A percentile compares a stretch with the other conserved stretches of the same genome.
Conservation (phyloP, 2,113 vertebrate species). For the Theropithecus gelada region DNA sequence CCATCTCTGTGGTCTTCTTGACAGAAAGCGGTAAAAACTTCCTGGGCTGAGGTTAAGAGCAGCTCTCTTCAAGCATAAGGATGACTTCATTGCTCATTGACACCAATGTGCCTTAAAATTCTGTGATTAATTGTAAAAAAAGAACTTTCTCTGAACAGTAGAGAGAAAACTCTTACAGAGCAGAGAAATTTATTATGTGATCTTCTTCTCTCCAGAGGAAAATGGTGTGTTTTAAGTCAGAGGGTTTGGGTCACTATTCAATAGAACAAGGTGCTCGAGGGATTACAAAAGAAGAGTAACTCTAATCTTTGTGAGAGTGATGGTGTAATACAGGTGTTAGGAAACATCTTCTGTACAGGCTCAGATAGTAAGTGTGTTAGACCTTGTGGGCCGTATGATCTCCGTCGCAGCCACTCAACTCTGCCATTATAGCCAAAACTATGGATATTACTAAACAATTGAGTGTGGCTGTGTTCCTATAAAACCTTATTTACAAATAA, state of each 20-base stretch:
- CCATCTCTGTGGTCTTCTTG: neutral
- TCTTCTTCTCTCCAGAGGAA: slow-evolving; percentile 9
- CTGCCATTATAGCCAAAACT: neutral
- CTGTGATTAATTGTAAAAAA: slow-evolving; percentile 19
- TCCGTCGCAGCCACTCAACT: neutral
- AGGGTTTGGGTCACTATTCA: neutral
- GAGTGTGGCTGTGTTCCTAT: neutral
- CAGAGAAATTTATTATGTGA: slow-evolving; percentile 42
- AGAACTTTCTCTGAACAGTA: neutral
- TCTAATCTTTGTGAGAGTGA: neutral
- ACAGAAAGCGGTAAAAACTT: neutral
- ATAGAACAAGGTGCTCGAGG: neutral
- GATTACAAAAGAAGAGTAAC: neutral
- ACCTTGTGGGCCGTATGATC: neutral
- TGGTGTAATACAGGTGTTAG: neutral
- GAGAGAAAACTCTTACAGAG: neutral
- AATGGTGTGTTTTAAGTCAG: neutral
- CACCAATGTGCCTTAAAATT: neutral
- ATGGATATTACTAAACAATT: neutral
- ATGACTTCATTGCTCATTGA: neutral
- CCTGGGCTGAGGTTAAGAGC: neutral
- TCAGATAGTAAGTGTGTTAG: neutral
- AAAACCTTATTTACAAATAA: neutral
- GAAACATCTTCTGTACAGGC: neutral
- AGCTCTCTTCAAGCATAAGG: neutral